A percentile compares a stretch with the other conserved stretches of the same genome.
Evolutionary conservation across 1,140 invertebrate species (phyloP).

Genomic region (Pseudomyrmex sp.): DNA sequence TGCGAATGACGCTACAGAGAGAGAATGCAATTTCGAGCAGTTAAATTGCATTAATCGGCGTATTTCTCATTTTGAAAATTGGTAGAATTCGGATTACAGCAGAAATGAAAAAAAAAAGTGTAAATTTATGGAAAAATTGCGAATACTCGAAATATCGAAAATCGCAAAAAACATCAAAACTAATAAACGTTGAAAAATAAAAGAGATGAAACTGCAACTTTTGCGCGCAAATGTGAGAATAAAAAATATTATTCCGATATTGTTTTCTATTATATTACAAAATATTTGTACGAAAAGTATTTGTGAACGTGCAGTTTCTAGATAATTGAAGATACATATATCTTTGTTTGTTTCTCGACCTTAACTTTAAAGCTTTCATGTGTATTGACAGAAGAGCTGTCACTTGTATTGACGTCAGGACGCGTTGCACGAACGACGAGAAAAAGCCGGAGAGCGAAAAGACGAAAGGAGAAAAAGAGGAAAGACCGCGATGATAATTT

Average conservation of each 20-base stretch:
- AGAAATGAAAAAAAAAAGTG: neutral
- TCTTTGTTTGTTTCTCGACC: slow-evolving; percentile 35
- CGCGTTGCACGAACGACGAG: slow-evolving; percentile 40
- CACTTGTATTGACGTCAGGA: slow-evolving; percentile 54
- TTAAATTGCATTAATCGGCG: neutral
- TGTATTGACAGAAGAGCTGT: slow-evolving; percentile 42
- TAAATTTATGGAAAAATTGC: no score
- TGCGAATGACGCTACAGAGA: neutral
- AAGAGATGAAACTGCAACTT: slow-evolving; percentile 7
- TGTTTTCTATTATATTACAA: slow-evolving; percentile 8
- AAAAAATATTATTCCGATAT: neutral
- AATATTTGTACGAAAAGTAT: neutral
- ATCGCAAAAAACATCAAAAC: no score
- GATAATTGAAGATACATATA: slow-evolving; percentile 47
- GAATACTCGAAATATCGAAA: no score
- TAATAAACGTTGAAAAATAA: neutral
- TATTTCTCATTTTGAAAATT: neutral
- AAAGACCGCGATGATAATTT: neutral
- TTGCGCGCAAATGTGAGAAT: neutral
- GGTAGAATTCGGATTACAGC: neutral
- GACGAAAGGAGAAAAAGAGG: neutral
- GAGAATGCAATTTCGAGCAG: neutral
- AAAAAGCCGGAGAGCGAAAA: slow-evolving; percentile 41
- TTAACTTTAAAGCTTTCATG: slow-evolving; percentile 27
- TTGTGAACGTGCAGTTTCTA: slow-evolving; percentile 16